Evolutionary conservation across 2,113 vertebrate genomes (phyloP).

Genomic region (Otus sunia): DNA sequence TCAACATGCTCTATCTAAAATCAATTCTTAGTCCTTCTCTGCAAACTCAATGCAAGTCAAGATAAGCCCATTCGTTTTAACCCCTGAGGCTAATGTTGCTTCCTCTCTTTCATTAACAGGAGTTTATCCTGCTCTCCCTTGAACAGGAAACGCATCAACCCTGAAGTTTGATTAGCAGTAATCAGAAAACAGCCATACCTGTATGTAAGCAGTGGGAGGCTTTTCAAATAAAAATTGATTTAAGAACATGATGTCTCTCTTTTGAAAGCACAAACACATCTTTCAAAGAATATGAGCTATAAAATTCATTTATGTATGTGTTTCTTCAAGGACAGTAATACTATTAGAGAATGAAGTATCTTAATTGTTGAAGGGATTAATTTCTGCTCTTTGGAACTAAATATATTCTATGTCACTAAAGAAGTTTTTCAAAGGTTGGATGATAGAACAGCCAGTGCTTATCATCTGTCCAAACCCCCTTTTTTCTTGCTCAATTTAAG

Average conservation of each 20-base stretch:
- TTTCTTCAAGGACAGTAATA: not conserved
- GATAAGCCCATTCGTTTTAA: not conserved
- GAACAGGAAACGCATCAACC: not conserved
- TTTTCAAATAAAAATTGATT: constrained; percentile 22
- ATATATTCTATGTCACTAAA: not conserved
- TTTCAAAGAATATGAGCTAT: not conserved
- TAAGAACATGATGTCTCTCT: not conserved
- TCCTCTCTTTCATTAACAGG: not conserved
- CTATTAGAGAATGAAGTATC: not conserved
- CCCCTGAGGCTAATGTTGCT: not conserved
- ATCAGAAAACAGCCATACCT: not conserved
- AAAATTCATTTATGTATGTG: not conserved
- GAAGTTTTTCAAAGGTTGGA: not conserved
- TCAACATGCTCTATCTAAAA: not conserved
- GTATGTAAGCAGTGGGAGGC: not conserved
- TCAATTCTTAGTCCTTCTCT: not conserved
- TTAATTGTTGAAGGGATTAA: not conserved
- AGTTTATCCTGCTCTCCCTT: not conserved
- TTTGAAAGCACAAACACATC: not conserved
- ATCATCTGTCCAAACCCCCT: not conserved
- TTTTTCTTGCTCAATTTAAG: not conserved
- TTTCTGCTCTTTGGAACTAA: not conserved
- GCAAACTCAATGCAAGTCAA: not conserved
- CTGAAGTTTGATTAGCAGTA: not conserved
- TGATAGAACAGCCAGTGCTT: not conserved